Conservation (phyloP, 2,797 vertebrate species). For the Masticophis lateralis region DNA sequence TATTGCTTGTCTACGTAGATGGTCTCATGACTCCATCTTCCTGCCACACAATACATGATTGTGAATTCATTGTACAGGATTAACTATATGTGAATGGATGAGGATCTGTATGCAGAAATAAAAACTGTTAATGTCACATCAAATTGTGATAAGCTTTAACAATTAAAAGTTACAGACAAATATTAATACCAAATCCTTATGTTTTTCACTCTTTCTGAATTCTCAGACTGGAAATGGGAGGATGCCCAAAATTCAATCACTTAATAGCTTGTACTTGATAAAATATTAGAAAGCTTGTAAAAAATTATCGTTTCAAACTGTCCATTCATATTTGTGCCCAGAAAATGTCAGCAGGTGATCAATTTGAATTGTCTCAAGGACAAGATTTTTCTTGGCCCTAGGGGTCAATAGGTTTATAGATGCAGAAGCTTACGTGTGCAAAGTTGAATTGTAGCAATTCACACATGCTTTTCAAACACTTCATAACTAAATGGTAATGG, state of each 20-base stretch:
- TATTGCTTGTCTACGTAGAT: neutral
- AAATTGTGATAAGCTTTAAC: neutral
- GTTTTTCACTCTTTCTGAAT: neutral
- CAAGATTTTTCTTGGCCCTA: neutral
- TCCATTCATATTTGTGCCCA: neutral
- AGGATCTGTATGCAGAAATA: neutral
- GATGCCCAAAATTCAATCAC: neutral
- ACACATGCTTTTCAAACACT: neutral
- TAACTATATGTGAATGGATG: neutral
- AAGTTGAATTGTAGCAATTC: neutral
- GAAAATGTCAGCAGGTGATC: neutral
- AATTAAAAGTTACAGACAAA: neutral
- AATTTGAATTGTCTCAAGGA: neutral
- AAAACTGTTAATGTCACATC: neutral
- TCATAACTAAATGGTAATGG: neutral
- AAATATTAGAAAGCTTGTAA: neutral
- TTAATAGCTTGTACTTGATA: conserved; percentile 2
- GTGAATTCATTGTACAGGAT: neutral
- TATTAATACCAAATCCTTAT: neutral
- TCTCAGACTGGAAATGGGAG: neutral
- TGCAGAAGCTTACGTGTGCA: neutral
- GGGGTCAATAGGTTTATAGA: neutral
- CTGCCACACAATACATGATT: neutral
- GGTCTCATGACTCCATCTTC: neutral
- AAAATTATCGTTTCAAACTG: neutral